A percentile compares a stretch with the other conserved stretches of the same genome.
Conservation (phyloP, 2,797 vertebrate species). For the Holocentrus rufus region DNA sequence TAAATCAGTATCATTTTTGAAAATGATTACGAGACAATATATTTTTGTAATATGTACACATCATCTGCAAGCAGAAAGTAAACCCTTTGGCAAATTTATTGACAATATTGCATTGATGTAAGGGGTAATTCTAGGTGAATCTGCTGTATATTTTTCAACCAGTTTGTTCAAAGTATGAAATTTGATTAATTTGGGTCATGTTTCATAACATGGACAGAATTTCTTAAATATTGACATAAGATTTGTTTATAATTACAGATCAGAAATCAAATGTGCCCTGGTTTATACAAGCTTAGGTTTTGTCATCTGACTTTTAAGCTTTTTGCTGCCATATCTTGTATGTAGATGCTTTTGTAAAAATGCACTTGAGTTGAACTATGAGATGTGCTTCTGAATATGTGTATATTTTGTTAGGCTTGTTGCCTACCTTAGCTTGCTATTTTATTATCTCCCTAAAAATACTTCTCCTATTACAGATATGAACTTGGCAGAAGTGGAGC, state of each 20-base stretch:
- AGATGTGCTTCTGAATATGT: constrained; percentile 77
- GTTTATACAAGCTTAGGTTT: constrained; percentile 58
- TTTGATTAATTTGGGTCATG: constrained; percentile 52
- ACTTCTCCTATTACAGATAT: constrained; percentile 69
- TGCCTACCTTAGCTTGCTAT: constrained; percentile 66
- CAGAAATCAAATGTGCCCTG: constrained; percentile 56
- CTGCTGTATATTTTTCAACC: constrained; percentile 75
- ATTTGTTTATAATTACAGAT: constrained; percentile 51
- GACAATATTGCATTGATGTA: constrained; percentile 70
- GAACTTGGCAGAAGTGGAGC: constrained; percentile 82
- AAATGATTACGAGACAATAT: constrained; percentile 60
- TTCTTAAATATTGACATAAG: constrained; percentile 52
- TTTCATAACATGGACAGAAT: constrained; percentile 55
- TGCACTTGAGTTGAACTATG: constrained; percentile 79
- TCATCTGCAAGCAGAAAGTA: constrained; percentile 72
- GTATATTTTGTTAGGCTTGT: constrained; percentile 76
- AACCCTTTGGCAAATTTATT: constrained; percentile 71
- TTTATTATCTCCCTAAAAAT: constrained; percentile 69
- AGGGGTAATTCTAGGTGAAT: constrained; percentile 66
- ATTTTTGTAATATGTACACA: constrained; percentile 69
- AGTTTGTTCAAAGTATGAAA: constrained; percentile 68
- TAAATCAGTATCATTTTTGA: constrained; percentile 33
- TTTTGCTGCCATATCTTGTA: constrained; percentile 82
- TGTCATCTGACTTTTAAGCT: constrained; percentile 67
- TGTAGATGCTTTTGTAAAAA: constrained; percentile 79